Conservation (phyloP, 2,797 vertebrate genomes). For the Ctenochaetus hawaiiensis region DNA sequence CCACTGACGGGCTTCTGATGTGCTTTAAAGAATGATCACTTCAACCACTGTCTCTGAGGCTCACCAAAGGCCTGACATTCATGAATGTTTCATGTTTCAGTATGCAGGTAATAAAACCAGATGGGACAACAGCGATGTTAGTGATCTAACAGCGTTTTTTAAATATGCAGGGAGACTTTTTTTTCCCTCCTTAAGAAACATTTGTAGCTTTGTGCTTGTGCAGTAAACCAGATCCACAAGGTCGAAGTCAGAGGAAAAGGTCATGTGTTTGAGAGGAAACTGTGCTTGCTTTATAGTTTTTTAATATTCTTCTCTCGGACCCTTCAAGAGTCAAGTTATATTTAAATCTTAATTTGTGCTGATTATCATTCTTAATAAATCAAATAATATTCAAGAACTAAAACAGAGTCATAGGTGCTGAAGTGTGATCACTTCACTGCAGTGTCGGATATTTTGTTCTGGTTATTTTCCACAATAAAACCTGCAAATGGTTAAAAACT, state of each 20-base stretch:
- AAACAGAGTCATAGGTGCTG: neutral
- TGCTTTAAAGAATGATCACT: constrained; percentile 40
- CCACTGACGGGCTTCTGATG: constrained; percentile 39
- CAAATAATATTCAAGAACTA: neutral
- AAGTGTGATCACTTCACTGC: neutral
- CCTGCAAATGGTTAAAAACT: constrained; percentile 27
- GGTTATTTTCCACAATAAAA: neutral
- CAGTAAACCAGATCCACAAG: constrained; percentile 13
- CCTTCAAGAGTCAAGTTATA: neutral
- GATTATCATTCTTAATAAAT: constrained; percentile 14
- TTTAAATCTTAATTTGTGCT: constrained; percentile 36
- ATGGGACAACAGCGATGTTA: constrained; percentile 7
- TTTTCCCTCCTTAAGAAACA: constrained; percentile 1
- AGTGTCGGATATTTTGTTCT: constrained; percentile 22
- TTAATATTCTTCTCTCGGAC: constrained; percentile 2
- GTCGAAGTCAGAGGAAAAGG: neutral
- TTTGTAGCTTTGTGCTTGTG: constrained; percentile 64
- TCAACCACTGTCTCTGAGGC: constrained; percentile 8
- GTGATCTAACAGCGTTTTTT: neutral
- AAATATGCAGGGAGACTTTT: neutral
- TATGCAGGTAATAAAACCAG: constrained; percentile 37
- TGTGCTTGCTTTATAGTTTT: constrained; percentile 46
- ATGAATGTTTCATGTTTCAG: constrained; percentile 22
- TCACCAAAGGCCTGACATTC: constrained; percentile 39
- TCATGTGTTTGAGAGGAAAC: constrained; percentile 30